These are phyloP conservation scores for Scaptomyza montana DNA, from an alignment of 1,140 invertebrate species.

Conservation along the genomic window DNA sequence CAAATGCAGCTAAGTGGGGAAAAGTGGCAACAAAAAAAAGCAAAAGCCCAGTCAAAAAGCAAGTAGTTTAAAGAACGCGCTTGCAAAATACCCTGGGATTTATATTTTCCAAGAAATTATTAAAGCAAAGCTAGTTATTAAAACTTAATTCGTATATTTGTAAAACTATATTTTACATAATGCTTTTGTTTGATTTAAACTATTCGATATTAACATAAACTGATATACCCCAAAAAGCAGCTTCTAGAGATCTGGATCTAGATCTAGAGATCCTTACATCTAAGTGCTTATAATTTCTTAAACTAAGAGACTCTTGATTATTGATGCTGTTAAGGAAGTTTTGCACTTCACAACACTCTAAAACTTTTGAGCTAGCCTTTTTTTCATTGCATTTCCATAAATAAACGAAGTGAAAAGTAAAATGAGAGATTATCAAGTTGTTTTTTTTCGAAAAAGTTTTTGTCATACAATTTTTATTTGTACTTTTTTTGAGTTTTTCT, in stretches of 20 bases:
- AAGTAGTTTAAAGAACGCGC: not conserved
- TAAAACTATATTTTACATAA: too few species aligned
- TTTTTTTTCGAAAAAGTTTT: slow-evolving; percentile 33
- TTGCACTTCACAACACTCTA: not conserved
- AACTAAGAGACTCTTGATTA: not conserved
- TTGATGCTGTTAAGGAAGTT: not conserved
- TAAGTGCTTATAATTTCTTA: not conserved
- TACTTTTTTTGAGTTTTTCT: slow-evolving; percentile 3
- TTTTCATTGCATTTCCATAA: not conserved
- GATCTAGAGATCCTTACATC: not conserved
- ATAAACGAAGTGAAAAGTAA: slow-evolving; percentile 5
- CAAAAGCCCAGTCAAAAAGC: not conserved
- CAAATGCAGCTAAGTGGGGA: slow-evolving; percentile 16
- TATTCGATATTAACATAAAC: too few species aligned
- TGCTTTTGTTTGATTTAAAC: too few species aligned
- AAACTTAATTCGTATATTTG: too few species aligned
- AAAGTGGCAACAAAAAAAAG: slow-evolving; percentile 4
- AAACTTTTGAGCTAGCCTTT: not conserved
- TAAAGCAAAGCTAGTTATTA: too few species aligned
- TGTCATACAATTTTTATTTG: slow-evolving; percentile 20
- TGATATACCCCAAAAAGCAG: not conserved
- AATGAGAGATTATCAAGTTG: slow-evolving; percentile 36
- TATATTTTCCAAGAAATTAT: too few species aligned
- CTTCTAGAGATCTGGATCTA: too few species aligned
- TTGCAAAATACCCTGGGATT: slow-evolving; percentile 2